Conservation (phyloP, 2,888 invertebrate genomes). For the Atethmia centrago region DNA sequence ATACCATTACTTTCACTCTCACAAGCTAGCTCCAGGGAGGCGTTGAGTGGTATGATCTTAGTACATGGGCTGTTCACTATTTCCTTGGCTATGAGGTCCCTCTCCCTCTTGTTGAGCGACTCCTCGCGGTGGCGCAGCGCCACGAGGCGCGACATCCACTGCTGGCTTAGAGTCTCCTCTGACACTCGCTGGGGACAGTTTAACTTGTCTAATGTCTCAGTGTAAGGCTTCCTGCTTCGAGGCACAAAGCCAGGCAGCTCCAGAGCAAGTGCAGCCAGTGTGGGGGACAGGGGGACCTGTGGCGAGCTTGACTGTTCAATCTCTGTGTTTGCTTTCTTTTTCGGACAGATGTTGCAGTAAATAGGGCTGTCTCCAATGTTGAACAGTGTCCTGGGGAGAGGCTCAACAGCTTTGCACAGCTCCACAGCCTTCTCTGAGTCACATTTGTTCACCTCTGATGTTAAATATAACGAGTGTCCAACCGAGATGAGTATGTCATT, state of each 20-base stretch:
- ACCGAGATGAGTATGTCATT: constrained; percentile 77
- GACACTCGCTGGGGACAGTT: constrained; percentile 87
- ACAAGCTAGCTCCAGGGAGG: constrained; percentile 65
- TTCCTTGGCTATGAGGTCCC: constrained; percentile 85
- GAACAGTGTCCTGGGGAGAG: constrained; percentile 78
- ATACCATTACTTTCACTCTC: constrained; percentile 81
- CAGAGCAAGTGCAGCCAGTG: constrained; percentile 85
- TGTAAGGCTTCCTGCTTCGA: constrained; percentile 80
- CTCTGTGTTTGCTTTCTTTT: constrained; percentile 65
- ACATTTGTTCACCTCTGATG: constrained; percentile 83
- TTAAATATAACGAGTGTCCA: constrained; percentile 62
- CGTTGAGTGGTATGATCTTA: constrained; percentile 76
- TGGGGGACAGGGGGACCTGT: constrained; percentile 81
- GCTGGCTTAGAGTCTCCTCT: constrained; percentile 89
- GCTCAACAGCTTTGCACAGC: constrained; percentile 77
- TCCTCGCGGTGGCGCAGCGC: constrained; percentile 88
- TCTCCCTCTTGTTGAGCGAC: constrained; percentile 88
- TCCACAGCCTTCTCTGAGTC: constrained; percentile 87
- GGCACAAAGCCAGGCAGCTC: constrained; percentile 88
- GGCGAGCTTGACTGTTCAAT: constrained; percentile 67
- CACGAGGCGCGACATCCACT: constrained; percentile 90
- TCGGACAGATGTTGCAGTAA: constrained; percentile 82
- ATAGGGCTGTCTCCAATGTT: constrained; percentile 80
- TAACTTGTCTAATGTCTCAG: constrained; percentile 74
- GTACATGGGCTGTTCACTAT: constrained; percentile 83